These are phyloP conservation scores for Bryconaethiops microstoma DNA, from an alignment of 2,797 vertebrate genomes.

Conservation along the genomic window DNA sequence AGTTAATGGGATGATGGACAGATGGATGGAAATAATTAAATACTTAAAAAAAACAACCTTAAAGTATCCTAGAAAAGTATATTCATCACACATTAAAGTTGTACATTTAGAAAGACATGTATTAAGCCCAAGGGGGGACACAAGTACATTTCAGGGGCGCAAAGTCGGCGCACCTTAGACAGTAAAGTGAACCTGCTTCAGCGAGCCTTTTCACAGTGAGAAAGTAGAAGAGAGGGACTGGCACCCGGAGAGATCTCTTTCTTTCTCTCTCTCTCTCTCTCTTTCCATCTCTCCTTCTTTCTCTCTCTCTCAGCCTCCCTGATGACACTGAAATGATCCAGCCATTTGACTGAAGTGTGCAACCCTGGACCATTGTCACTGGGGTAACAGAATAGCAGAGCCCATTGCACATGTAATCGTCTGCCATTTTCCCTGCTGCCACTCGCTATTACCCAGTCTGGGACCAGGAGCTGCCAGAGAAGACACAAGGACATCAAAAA, in stretches of 20 bases:
- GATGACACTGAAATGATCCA: constrained; percentile 52
- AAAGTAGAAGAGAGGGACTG: constrained; percentile 2
- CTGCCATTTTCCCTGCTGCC: constrained; percentile 56
- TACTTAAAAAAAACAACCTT: too few relatives aligned
- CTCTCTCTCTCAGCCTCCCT: constrained; percentile 29
- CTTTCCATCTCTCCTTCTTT: neutral
- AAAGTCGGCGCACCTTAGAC: neutral
- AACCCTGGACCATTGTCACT: constrained; percentile 40
- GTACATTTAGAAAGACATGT: neutral
- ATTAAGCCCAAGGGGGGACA: neutral
- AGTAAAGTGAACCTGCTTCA: constrained; percentile 21
- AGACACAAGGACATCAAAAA: constrained; percentile 50
- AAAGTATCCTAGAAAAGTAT: too few relatives aligned
- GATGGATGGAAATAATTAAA: too few relatives aligned
- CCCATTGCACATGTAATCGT: constrained; percentile 50
- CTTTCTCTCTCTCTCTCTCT: neutral
- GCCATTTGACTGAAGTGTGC: constrained; percentile 56
- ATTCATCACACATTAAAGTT: constrained; percentile 10
- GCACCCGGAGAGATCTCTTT: constrained; percentile 38
- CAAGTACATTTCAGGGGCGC: constrained; percentile 6
- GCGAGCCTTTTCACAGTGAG: constrained; percentile 6
- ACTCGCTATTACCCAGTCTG: constrained; percentile 51
- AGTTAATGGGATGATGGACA: too few relatives aligned
- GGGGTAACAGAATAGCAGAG: constrained; percentile 49
- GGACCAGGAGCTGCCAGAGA: constrained; percentile 41